Percentiles rank a stretch among this genome's conserved stretches.
Evolutionary conservation across 2,797 vertebrate genomes (phyloP).

Genomic region (Rhabdomys pumilio): DNA sequence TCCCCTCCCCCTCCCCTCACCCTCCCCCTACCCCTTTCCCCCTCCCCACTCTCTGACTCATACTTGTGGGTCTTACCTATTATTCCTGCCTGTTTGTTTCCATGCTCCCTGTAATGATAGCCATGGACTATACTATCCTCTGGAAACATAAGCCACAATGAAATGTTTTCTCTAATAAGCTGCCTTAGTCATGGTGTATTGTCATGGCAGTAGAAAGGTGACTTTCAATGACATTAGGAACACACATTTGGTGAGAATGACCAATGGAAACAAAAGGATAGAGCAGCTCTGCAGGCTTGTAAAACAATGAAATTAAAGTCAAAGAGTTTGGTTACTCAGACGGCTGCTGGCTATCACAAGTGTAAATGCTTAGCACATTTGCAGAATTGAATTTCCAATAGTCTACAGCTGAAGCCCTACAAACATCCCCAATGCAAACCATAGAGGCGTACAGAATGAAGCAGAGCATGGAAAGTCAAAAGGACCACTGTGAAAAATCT

Average conservation of each 20-base stretch:
- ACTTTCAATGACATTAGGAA: not conserved
- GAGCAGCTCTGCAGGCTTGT: not conserved
- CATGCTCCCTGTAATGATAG: not conserved
- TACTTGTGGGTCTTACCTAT: too few relatives aligned
- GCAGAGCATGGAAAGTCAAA: not conserved
- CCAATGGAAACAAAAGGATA: not conserved
- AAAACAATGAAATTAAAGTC: slow-evolving; percentile 1
- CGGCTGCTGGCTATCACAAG: not conserved
- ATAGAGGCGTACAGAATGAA: not conserved
- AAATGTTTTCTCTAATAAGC: not conserved
- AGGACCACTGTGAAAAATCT: not conserved
- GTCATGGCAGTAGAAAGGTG: not conserved
- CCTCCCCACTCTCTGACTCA: not conserved
- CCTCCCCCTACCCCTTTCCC: too few relatives aligned
- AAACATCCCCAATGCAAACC: not conserved
- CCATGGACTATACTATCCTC: not conserved
- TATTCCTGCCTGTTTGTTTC: too few relatives aligned
- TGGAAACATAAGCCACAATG: not conserved
- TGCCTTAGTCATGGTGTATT: too few relatives aligned
- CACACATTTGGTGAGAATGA: not conserved
- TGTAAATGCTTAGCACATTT: not conserved
- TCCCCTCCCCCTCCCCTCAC: too few relatives aligned
- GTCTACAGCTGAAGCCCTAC: not conserved
- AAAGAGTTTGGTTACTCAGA: not conserved
- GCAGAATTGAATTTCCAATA: not conserved